A percentile compares a stretch with the other conserved stretches of the same genome.
Conservation (phyloP, 2,113 vertebrate species). For the Poecilia latipinna region DNA sequence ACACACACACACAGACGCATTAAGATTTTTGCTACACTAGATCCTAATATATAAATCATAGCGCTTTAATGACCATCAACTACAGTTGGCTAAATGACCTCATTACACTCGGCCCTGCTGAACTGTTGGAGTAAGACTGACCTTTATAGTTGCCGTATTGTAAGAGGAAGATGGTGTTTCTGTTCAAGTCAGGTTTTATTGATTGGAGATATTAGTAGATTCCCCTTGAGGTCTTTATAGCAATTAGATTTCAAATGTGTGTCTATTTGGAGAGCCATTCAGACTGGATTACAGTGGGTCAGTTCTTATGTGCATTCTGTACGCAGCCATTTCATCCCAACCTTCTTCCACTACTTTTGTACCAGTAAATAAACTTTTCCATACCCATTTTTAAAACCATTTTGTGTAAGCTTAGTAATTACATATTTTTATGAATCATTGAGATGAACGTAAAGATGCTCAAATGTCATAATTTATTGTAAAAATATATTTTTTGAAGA, state of each 20-base stretch:
- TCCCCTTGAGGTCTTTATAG: conserved; percentile 21
- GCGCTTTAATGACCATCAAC: conserved; percentile 61
- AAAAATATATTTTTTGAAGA: neutral
- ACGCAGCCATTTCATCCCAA: neutral
- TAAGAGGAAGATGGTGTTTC: conserved; percentile 34
- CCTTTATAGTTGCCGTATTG: conserved; percentile 35
- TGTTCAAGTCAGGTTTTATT: conserved; percentile 37
- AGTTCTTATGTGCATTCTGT: neutral
- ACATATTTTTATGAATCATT: neutral
- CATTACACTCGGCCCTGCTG: conserved; percentile 43
- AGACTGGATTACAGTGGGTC: neutral
- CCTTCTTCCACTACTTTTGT: neutral
- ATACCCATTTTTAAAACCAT: neutral
- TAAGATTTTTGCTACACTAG: conserved; percentile 27
- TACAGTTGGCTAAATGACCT: conserved; percentile 59
- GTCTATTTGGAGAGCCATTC: conserved; percentile 31
- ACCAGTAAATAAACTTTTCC: neutral
- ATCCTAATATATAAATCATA: conserved; percentile 68
- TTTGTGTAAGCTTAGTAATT: neutral
- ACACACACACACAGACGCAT: conserved; percentile 14
- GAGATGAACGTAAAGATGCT: neutral
- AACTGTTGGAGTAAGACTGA: conserved; percentile 36
- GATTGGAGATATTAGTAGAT: conserved; percentile 26
- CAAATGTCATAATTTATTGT: neutral
- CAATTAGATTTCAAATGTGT: conserved; percentile 39